These are phyloP conservation scores for Pelusios castaneus DNA, from an alignment of 2,113 vertebrate species.

Conservation along the genomic window DNA sequence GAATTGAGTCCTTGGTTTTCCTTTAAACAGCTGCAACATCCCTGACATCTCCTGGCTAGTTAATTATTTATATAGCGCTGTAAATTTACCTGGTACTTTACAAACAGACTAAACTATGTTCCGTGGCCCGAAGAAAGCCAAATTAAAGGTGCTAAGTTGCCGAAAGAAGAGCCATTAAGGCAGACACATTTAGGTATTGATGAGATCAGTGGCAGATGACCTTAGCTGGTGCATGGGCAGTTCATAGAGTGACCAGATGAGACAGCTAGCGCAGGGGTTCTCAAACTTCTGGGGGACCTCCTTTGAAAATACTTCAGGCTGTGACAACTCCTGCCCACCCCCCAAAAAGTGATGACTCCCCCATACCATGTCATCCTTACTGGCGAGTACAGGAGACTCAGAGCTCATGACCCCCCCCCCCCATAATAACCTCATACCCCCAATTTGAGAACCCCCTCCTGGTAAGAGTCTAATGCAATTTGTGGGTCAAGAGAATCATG, in stretches of 20 bases:
- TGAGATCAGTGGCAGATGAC: not conserved
- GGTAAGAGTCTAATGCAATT: not conserved
- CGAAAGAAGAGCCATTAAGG: not conserved
- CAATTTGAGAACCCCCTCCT: no score
- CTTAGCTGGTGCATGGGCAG: not conserved
- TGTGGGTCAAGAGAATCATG: not conserved
- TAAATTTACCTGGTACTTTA: conserved; percentile 19
- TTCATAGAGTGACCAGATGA: not conserved
- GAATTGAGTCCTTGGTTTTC: conserved; percentile 20
- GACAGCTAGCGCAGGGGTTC: not conserved
- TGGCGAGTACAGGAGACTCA: no score
- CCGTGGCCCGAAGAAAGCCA: not conserved
- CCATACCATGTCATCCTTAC: no score
- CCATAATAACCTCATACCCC: no score
- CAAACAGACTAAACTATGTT: not conserved
- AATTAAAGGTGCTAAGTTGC: not conserved
- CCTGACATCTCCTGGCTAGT: conserved; percentile 23
- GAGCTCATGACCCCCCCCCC: no score
- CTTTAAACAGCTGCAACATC: not conserved
- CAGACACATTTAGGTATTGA: not conserved
- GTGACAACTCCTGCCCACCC: no score
- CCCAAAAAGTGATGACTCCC: no score
- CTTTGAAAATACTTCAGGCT: no score
- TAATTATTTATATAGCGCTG: not conserved
- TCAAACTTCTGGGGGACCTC: no score